Percentiles rank a stretch among this genome's conserved stretches.
Evolutionary conservation across 2,888 invertebrate genomes (phyloP).

Genomic region (Phengaris arion): DNA sequence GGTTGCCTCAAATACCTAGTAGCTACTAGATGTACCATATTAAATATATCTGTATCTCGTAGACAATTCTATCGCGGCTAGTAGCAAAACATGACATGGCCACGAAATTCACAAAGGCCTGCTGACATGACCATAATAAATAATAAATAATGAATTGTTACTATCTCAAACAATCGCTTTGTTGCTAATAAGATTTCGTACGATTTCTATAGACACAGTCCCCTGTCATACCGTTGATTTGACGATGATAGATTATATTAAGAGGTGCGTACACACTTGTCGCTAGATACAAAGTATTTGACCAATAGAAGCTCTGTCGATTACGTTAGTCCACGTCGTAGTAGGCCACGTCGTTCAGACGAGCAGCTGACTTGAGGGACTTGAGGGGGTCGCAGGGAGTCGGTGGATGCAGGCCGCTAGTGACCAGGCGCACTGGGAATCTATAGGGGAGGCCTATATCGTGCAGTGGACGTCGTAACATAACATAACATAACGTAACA

Average conservation of each 20-base stretch:
- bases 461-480: no score
- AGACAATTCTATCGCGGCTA: neutral
- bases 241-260: slow-evolving; percentile 69
- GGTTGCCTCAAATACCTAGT: no score
- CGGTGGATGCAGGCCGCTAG: no score
- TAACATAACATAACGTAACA: no score
- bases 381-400: no score
- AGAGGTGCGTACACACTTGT: neutral
- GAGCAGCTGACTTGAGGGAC: no score
- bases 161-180: slow-evolving; percentile 66
- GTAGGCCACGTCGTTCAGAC: no score
- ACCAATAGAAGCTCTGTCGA: no score
- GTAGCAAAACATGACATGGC: slow-evolving; percentile 34
- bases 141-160: slow-evolving; percentile 68
- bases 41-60: neutral
- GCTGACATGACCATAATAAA: slow-evolving; percentile 66
- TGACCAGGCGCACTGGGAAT: no score
- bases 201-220: slow-evolving; percentile 62
- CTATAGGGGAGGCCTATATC: no score
- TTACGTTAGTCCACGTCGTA: no score
- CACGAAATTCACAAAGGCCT: slow-evolving; percentile 29
- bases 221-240: slow-evolving; percentile 59
- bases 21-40: no score
- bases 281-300: neutral
- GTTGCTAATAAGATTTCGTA: slow-evolving; percentile 67